Base-by-base conservation (phyloP, 1,140 invertebrate species). In the Schmidtea mediterranea region DNA sequence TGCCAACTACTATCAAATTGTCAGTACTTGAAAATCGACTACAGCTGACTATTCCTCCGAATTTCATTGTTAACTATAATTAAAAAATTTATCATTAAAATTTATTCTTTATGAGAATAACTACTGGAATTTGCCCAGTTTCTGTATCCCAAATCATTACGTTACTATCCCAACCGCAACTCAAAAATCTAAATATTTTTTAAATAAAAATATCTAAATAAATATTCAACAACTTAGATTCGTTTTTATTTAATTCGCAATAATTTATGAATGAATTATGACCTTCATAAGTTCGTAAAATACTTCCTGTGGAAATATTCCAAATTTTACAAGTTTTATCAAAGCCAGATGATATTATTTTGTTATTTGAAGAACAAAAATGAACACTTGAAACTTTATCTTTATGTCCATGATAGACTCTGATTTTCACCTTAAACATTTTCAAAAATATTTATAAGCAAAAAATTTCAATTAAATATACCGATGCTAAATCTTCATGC, bases 81-180 rank as follows among this genome's bases (percentile, higher is more conserved):
- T n/a, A n/a, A n/a, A n/a, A n/a, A n/a, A n/a, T n/a, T n/a, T n/a
- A n/a, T n/a, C n/a, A n/a, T n/a, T n/a, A n/a, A n/a, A n/a, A n/a
- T n/a, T 23, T 37, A 23, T 24, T 41, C 1, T 37, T 19, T 32
- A 32, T 3, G 10, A 32, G 13, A 36, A 26, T 39, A 52, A 52
- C 51, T 50, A 63, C 61, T 52, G 61, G 36, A 18, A 55, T 47
- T 41, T 51, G 54, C 38, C 57, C 58, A 24, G 58, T 59, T 47
- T 64, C 57, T 19, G 55, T 38, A 54, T 65, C 60, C 55, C 56
- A 62, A 23, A 57, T 48, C 15, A 56, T 54, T 6, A 66, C 38
- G 38, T 53, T 53, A 51, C 62, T 62, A 54, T 66, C 63, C 61
- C 58, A 62, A 15, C 62, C 61, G 51, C 56, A 55, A 38, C 55